A percentile compares a stretch with the other conserved stretches of the same genome.
These are phyloP conservation scores for Apoderus coryli DNA, from an alignment of 2,888 invertebrate species.

Conservation along the genomic window DNA sequence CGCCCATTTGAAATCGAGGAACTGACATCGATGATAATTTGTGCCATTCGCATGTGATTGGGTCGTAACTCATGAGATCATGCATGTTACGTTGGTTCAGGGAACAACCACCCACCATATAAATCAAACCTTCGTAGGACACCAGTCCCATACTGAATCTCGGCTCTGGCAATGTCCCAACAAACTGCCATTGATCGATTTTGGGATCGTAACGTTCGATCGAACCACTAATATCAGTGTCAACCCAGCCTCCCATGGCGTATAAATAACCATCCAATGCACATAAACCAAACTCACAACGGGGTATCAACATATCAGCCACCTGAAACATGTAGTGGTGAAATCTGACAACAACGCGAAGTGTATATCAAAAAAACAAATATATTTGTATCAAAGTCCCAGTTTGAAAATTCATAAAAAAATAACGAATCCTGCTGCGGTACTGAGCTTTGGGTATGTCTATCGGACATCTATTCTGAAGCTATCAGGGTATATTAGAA, in stretches of 20 bases:
- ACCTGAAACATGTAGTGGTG: too few species aligned
- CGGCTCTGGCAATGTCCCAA: constrained; percentile 68
- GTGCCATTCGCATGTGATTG: constrained; percentile 67
- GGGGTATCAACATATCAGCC: constrained; percentile 63
- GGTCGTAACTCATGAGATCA: constrained; percentile 68
- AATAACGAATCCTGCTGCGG: too few species aligned
- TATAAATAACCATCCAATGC: constrained; percentile 69
- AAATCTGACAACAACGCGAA: too few species aligned
- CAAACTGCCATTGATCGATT: constrained; percentile 59
- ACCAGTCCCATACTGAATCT: constrained; percentile 87
- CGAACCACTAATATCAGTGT: constrained; percentile 76
- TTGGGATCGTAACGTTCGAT: constrained; percentile 79
- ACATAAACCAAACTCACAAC: constrained; percentile 83
- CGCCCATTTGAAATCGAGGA: constrained; percentile 78
- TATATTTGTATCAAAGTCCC: too few species aligned
- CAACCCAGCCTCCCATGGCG: constrained; percentile 89
- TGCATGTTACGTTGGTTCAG: constrained; percentile 64
- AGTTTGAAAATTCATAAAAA: too few species aligned
- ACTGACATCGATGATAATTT: constrained; percentile 62
- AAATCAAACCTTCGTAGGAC: constrained; percentile 72
- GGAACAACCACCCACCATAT: constrained; percentile 83
- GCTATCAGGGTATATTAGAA: too few species aligned
- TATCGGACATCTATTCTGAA: too few species aligned
- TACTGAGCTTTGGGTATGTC: too few species aligned
- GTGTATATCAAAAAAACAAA: too few species aligned